Conservation (phyloP, 2,113 vertebrate species). For the Rattus rattus region DNA sequence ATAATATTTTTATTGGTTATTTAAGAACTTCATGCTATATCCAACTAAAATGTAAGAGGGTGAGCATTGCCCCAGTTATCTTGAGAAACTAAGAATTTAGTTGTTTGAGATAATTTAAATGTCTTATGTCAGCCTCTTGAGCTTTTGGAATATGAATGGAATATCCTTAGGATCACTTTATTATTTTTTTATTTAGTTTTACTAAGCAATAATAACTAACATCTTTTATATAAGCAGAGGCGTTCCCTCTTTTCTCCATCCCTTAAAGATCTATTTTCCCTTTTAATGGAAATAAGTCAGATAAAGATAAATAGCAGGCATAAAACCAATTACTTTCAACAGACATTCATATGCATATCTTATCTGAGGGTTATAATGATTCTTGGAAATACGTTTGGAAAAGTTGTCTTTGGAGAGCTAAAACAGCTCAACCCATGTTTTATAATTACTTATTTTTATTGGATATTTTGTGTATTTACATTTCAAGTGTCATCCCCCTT, state of each 20-base stretch:
- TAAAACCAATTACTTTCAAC: conserved; percentile 1
- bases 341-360: background rate
- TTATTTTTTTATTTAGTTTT: conserved; percentile 50
- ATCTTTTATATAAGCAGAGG: background rate
- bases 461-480: no score
- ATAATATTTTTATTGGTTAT: background rate
- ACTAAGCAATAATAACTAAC: conserved; percentile 28
- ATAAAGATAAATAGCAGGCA: background rate
- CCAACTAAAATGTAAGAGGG: conserved; percentile 27
- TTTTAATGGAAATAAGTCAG: conserved; percentile 19
- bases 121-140: conserved; percentile 40
- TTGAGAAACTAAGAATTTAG: conserved; percentile 50
- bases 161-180: conserved; percentile 42
- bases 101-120: conserved; percentile 65
- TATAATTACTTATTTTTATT: no score
- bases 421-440: background rate
- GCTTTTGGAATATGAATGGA: conserved; percentile 43
- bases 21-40: background rate
- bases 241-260: background rate
- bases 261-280: conserved; percentile 21
- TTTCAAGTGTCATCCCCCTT: no score
- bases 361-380: background rate
- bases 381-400: background rate
- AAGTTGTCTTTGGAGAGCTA: background rate
- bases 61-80: conserved; percentile 42